phyloP scores from a whole-genome alignment of 2,888 invertebrate species.

The Temnothorax ravouxi region DNA sequence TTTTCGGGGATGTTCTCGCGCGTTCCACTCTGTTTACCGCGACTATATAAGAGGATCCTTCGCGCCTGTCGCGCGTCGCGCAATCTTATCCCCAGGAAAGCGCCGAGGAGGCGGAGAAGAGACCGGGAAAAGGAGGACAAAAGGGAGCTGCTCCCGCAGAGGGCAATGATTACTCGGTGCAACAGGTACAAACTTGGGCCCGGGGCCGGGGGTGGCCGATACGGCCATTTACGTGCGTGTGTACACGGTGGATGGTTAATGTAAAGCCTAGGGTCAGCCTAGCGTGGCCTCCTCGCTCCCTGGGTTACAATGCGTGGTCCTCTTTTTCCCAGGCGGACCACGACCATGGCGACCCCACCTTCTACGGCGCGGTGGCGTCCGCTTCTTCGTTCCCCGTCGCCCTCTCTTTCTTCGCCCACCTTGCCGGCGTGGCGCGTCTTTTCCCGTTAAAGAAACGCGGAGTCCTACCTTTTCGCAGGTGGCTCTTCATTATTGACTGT shows the following conservation, averaged over 20 bases:
- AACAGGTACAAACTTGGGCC: slow-evolving; percentile 75
- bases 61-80: slow-evolving; percentile 73
- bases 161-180: slow-evolving; percentile 80
- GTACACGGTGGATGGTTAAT: slow-evolving; percentile 79
- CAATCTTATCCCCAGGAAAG: slow-evolving; percentile 66
- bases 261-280: slow-evolving; percentile 84
- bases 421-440: slow-evolving; percentile 57
- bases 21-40: slow-evolving; percentile 77
- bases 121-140: slow-evolving; percentile 57
- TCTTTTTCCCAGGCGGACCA: slow-evolving; percentile 86
- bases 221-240: slow-evolving; percentile 76
- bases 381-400: slow-evolving; percentile 53
- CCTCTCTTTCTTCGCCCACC: slow-evolving; percentile 49
- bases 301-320: slow-evolving; percentile 83
- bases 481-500: slow-evolving; percentile 42
- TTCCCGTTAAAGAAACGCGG: slow-evolving; percentile 69
- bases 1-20: slow-evolving; percentile 53
- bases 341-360: slow-evolving; percentile 85
- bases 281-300: slow-evolving; percentile 84
- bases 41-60: slow-evolving; percentile 54
- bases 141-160: slow-evolving; percentile 59
- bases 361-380: slow-evolving; percentile 58
- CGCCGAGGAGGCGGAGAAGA: slow-evolving; percentile 5
- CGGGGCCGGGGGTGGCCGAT: slow-evolving; percentile 66
- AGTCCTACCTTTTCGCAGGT: slow-evolving; percentile 52